phyloP scores from a whole-genome alignment of 2,797 vertebrate genomes.

The Takifugu ocellatus region DNA sequence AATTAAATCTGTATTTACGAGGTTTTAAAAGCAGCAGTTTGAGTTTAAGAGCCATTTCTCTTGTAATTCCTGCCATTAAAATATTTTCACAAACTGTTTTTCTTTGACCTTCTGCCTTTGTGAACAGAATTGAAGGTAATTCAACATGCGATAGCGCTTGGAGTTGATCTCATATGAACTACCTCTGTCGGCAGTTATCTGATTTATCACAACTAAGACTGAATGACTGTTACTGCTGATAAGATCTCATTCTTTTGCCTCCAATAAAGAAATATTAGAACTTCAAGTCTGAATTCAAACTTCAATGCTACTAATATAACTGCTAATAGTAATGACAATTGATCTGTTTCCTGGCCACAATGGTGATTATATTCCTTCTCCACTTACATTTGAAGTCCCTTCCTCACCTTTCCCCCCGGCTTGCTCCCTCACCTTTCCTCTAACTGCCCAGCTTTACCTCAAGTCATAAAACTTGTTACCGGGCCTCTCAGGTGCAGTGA shows the following conservation, averaged over 20 bases:
- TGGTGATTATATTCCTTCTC: neutral
- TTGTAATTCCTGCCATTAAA: conserved; percentile 26
- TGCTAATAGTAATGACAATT: too few species aligned
- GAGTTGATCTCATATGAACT: too few species aligned
- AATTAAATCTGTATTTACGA: conserved; percentile 37
- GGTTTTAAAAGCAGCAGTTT: conserved; percentile 41
- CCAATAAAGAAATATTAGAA: too few species aligned
- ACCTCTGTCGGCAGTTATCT: too few species aligned
- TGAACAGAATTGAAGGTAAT: too few species aligned
- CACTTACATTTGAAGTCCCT: neutral
- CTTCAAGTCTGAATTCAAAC: too few species aligned
- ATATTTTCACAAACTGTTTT: conserved; percentile 1
- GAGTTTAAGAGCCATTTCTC: conserved; percentile 18
- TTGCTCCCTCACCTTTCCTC: conserved; percentile 2
- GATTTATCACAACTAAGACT: too few species aligned
- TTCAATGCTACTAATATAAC: too few species aligned
- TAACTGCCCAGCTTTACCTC: conserved; percentile 4
- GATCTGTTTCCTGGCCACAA: neutral
- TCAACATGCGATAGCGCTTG: too few species aligned
- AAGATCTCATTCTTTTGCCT: too few species aligned
- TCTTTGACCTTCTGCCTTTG: neutral
- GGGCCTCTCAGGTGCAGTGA: conserved; percentile 47
- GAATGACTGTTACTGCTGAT: too few species aligned
- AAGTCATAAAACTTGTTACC: conserved; percentile 46
- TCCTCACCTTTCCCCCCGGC: neutral